phyloP scores from a whole-genome alignment of 2,888 invertebrate species.

The Nesidiocoris tenuis region DNA sequence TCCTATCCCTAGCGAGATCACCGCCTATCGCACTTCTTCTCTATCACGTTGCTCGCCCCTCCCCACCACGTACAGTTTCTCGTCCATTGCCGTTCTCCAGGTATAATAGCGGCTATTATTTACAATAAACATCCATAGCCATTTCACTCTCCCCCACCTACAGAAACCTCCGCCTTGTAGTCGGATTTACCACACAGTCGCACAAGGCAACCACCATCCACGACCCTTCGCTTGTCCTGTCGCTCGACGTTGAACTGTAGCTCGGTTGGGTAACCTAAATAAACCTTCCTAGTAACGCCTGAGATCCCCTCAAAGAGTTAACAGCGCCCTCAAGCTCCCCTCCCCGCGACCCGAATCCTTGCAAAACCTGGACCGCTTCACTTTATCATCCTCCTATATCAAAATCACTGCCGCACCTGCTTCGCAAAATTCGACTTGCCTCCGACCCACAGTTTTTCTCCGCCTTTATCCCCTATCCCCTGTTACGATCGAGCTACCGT shows the following conservation, averaged over 20 bases:
- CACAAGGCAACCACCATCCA: neutral
- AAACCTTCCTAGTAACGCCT: neutral
- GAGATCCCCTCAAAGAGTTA: neutral
- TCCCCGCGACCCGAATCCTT: neutral
- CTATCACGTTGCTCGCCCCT: neutral
- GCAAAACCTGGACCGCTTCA: neutral
- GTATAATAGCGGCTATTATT: constrained; percentile 30
- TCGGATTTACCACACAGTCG: neutral
- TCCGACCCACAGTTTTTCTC: neutral
- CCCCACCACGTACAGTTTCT: neutral
- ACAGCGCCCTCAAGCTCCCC: neutral
- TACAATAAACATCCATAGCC: constrained; percentile 25
- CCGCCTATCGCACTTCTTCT: neutral
- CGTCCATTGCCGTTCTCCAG: constrained; percentile 9
- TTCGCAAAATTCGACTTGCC: neutral
- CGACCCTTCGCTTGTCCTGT: neutral
- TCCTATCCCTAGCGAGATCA: neutral
- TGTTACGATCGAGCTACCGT: neutral
- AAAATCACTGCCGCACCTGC: neutral
- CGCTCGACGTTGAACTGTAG: neutral
- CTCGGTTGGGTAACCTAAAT: neutral
- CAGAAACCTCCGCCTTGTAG: neutral
- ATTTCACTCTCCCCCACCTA: neutral
- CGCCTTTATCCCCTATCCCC: neutral
- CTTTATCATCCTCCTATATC: neutral